Evolutionary conservation across 2,797 vertebrate species (phyloP).

Genomic region (Sciaenops ocellatus): DNA sequence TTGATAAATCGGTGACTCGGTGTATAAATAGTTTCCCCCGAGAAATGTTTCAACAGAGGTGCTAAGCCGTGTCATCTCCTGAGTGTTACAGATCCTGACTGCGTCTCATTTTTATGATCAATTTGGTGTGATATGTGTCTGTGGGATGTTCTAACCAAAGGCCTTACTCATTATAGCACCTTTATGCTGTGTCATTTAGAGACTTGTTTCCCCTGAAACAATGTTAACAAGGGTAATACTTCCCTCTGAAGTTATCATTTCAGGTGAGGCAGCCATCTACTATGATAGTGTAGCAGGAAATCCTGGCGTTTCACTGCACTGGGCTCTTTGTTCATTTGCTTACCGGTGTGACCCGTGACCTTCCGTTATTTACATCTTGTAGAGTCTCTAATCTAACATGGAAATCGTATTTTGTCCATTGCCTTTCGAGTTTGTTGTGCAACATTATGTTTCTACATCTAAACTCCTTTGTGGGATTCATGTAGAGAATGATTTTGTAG

Average conservation of each 20-base stretch:
- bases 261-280: background rate
- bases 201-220: background rate
- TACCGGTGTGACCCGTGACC: background rate
- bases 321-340: background rate
- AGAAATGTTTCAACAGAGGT: background rate
- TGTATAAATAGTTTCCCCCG: background rate
- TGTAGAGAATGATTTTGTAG: background rate
- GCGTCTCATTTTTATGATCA: background rate
- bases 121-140: background rate
- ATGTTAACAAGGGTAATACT: background rate
- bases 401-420: background rate
- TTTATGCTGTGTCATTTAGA: background rate
- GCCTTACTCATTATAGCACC: background rate
- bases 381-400: background rate
- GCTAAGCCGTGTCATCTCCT: background rate
- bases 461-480: background rate
- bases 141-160: background rate
- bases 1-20: slow-evolving; percentile 3
- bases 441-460: background rate
- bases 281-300: background rate
- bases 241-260: background rate
- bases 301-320: background rate
- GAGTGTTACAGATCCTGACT: background rate
- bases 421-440: background rate
- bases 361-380: background rate